Evolutionary conservation across 2,113 vertebrate species (phyloP).

Genomic region (Sebastes schlegelii): DNA sequence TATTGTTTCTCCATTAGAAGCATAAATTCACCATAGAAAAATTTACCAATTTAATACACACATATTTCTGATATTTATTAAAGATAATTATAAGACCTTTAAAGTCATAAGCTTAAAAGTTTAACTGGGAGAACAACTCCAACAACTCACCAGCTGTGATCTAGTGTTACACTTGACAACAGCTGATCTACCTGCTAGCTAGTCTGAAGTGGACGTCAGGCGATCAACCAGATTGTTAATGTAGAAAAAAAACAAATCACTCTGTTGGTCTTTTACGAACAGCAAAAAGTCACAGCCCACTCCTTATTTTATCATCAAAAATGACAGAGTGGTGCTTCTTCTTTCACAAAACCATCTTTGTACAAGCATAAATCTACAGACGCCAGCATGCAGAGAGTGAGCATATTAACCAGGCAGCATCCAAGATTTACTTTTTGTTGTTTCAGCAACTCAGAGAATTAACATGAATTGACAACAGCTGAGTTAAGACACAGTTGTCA

Average conservation of each 20-base stretch:
- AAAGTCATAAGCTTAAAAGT: neutral
- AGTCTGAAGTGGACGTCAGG: neutral
- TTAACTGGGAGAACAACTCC: neutral
- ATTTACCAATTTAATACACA: neutral
- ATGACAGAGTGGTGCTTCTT: neutral
- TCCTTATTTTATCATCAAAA: neutral
- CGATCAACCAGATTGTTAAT: neutral
- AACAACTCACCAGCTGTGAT: neutral
- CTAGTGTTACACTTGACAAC: neutral
- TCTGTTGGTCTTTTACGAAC: neutral
- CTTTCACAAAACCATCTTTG: slow-evolving; percentile 12
- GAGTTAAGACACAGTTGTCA: slow-evolving; percentile 7
- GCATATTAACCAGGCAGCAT: slow-evolving; percentile 7
- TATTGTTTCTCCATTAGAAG: too few species aligned
- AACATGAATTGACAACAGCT: neutral
- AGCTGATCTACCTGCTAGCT: neutral
- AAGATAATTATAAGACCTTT: neutral
- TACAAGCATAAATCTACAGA: neutral
- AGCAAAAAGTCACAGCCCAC: neutral
- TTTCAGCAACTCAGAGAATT: neutral
- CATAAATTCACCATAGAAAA: neutral
- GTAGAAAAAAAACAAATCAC: neutral
- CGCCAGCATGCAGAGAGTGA: neutral
- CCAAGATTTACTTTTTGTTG: neutral
- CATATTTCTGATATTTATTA: neutral